Evolutionary conservation across 2,888 invertebrate species (phyloP), one percentile per base, ranked within the genome.

Genomic region (Melinaea marsaeus): DNA sequence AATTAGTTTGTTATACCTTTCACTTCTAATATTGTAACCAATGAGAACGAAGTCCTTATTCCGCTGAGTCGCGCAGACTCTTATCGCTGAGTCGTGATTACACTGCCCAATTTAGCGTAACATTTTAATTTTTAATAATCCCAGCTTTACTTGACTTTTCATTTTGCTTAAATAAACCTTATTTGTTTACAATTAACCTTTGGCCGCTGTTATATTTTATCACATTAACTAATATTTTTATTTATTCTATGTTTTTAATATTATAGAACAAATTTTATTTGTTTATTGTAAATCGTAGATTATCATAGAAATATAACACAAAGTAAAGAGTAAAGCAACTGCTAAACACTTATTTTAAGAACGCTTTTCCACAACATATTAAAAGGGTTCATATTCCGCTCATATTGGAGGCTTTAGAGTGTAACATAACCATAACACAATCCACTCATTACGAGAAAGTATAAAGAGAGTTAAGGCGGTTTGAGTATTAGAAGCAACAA

Each of bases 61-160:
- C 54, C 22, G 62, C 62, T 62, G 62, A 60, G 62, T 62, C 46
- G 34, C 22, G 51, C 51, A 32, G 51, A 32, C 56, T 56, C 45
- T n/a, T 58, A 66, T 54, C 58, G 42, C 35, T 48, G 56, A 55
- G 61, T 61, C 58, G 64, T 65, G 73, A 74, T 74, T 68, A 62
- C 67, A 61, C 64, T 60, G 68, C 68, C 69, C 69, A 74, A 73
- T 75, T 74, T 71, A 66, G 60, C 65, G 69, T 69, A 75, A 72
- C 71, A 66, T 72, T 74, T 73, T 71, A 73, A 71, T 75, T 73
- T 74, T 71, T 74, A 75, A 73, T 70, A 71, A 75, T 68, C 68
- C 33, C 48, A 58, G 69, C 73, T 70, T 22, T 68, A 66, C 70
- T 70, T 68, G 56, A 67, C 66, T 61, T 63, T 70, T 57, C 57